phyloP scores from a whole-genome alignment of 2,888 invertebrate genomes.

The Macrostomum cliftonense region DNA sequence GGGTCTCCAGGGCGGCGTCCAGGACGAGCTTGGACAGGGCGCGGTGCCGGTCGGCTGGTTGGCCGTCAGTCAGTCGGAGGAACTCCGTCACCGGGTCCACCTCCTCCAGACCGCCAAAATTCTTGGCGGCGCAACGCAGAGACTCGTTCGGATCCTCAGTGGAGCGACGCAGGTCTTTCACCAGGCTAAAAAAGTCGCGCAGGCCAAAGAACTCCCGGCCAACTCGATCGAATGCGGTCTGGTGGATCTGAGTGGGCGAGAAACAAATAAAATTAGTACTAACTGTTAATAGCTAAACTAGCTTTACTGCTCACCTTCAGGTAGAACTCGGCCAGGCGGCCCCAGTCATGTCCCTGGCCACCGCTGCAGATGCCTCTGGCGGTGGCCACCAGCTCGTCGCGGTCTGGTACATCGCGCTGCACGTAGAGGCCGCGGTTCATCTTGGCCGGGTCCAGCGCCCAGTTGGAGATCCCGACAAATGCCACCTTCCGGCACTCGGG shows the following conservation, averaged over 20 bases:
- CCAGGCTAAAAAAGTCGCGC: constrained; percentile 26
- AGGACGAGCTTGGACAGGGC: not conserved
- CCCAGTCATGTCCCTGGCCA: constrained; percentile 11
- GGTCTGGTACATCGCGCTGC: constrained; percentile 19
- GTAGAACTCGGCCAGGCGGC: constrained; percentile 21
- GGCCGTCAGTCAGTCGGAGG: not conserved
- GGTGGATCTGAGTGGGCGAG: not conserved
- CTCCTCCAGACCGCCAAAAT: constrained; percentile 25
- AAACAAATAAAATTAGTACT: too few relatives aligned
- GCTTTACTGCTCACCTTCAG: constrained; percentile 19
- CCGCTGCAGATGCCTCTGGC: constrained; percentile 21
- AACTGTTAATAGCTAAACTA: not conserved
- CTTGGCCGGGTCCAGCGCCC: constrained; percentile 36
- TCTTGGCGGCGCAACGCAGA: constrained; percentile 13
- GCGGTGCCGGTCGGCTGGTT: not conserved
- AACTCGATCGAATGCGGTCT: not conserved
- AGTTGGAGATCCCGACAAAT: constrained; percentile 33
- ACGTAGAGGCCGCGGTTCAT: constrained; percentile 33
- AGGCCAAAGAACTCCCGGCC: constrained; percentile 27
- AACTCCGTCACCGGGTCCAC: constrained; percentile 16
- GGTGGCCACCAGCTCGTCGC: constrained; percentile 15
- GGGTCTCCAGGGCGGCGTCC: constrained; percentile 1
- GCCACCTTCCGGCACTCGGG: constrained; percentile 25
- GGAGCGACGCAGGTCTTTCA: constrained; percentile 23
- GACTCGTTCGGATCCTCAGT: not conserved